Evolutionary conservation across 2,113 vertebrate genomes (phyloP).

Genomic region (Nothoprocta perdicaria): DNA sequence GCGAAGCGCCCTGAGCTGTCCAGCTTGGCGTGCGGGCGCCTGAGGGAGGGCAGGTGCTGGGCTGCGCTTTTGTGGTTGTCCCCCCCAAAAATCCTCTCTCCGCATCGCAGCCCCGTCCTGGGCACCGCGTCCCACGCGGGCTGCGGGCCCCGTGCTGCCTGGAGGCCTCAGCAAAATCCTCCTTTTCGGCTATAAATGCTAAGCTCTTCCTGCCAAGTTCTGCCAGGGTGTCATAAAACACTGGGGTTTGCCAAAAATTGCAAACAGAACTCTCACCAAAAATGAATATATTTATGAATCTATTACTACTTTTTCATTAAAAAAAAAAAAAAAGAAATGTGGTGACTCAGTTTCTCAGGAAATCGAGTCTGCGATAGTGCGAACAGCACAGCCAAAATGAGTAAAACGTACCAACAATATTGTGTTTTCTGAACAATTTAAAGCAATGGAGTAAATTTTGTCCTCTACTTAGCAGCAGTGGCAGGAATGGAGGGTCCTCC

Average conservation of each 20-base stretch:
- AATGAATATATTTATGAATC: not conserved
- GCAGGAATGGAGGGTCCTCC: not conserved
- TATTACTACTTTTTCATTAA: no score
- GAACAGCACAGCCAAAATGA: not conserved
- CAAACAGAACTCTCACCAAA: not conserved
- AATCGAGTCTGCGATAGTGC: not conserved
- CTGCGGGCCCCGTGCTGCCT: no score
- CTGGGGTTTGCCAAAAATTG: not conserved
- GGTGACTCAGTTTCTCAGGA: not conserved
- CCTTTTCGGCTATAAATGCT: not conserved
- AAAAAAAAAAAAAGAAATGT: no score
- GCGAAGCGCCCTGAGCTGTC: no score
- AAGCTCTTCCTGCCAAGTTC: not conserved
- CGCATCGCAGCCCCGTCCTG: no score
- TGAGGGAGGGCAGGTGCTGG: no score
- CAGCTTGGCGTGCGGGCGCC: no score
- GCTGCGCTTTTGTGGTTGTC: no score
- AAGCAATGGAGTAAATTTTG: not conserved
- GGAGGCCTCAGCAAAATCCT: not conserved
- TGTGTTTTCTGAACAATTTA: not conserved
- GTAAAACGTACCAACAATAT: accelerated
- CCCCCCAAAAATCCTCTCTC: no score
- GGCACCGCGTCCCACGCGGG: no score
- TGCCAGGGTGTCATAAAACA: not conserved
- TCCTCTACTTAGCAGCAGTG: not conserved